Conservation (phyloP, 2,797 vertebrate species). For the Sarcophilus harrisii region DNA sequence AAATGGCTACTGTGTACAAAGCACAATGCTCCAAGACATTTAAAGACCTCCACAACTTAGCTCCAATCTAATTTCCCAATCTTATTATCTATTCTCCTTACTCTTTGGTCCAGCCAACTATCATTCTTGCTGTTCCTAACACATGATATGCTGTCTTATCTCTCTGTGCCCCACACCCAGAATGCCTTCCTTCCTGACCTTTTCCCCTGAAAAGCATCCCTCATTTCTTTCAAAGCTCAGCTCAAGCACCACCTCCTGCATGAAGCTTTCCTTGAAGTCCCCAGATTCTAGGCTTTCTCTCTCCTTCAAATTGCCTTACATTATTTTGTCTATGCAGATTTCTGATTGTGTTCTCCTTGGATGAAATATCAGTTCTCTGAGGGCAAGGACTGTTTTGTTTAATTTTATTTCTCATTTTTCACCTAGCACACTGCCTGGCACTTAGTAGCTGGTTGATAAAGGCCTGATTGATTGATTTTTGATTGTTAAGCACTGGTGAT, state of each 20-base stretch:
- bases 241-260: background rate
- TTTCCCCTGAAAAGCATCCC: background rate
- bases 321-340: background rate
- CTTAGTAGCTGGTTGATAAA: background rate
- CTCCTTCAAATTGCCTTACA: background rate
- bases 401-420: background rate
- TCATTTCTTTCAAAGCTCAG: background rate
- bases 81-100: background rate
- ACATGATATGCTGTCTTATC: background rate
- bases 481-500: background rate
- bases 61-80: background rate
- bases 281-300: background rate
- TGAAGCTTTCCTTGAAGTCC: background rate
- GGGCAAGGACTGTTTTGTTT: background rate
- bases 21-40: background rate
- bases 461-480: background rate
- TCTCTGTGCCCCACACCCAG: background rate
- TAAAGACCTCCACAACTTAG: background rate
- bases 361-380: background rate
- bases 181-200: background rate
- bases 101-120: background rate
- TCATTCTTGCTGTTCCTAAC: background rate
- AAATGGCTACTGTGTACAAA: background rate
- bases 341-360: background rate
- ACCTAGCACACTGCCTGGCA: background rate